A percentile compares a stretch with the other conserved stretches of the same genome.
These are phyloP conservation scores for Papilio glaucus DNA, from an alignment of 1,140 invertebrate genomes.

Conservation along the genomic window DNA sequence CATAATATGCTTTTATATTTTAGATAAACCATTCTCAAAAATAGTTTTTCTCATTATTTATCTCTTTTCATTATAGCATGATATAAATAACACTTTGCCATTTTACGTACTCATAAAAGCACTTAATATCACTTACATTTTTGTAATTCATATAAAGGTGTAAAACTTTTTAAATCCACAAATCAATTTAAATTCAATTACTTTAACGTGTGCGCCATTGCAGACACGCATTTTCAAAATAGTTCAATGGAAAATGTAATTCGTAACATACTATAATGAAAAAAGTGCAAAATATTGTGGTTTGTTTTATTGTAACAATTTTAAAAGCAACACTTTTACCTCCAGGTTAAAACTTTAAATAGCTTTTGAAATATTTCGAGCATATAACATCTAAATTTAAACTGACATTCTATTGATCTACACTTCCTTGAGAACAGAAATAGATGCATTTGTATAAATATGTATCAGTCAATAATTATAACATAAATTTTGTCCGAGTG, in stretches of 20 bases:
- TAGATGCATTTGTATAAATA: conserved; percentile 49
- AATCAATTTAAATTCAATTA: conserved; percentile 17
- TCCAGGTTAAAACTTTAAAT: conserved; percentile 8
- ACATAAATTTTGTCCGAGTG: conserved; percentile 53
- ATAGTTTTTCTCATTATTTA: conserved; percentile 9
- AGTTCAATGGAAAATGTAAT: conserved; percentile 1
- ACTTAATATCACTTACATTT: background rate
- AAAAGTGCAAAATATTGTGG: conserved; percentile 27
- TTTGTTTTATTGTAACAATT: background rate
- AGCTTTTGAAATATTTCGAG: background rate
- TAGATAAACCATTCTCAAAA: conserved; percentile 18
- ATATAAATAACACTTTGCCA: background rate
- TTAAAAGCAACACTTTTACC: background rate
- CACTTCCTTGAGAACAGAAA: conserved; percentile 66
- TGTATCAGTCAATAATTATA: conserved; percentile 44
- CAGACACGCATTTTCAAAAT: conserved; percentile 2
- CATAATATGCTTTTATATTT: background rate
- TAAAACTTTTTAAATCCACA: background rate
- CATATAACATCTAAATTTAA: no score
- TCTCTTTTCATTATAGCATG: conserved; percentile 25
- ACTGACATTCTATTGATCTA: conserved; percentile 43
- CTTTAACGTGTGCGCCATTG: background rate
- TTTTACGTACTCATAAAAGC: conserved; percentile 2
- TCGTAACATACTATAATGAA: conserved; percentile 15
- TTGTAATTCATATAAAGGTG: conserved; percentile 18